Evolutionary conservation across 2,797 vertebrate genomes (phyloP), one percentile per base, ranked within the genome.

Genomic region (Mus minutoides): DNA sequence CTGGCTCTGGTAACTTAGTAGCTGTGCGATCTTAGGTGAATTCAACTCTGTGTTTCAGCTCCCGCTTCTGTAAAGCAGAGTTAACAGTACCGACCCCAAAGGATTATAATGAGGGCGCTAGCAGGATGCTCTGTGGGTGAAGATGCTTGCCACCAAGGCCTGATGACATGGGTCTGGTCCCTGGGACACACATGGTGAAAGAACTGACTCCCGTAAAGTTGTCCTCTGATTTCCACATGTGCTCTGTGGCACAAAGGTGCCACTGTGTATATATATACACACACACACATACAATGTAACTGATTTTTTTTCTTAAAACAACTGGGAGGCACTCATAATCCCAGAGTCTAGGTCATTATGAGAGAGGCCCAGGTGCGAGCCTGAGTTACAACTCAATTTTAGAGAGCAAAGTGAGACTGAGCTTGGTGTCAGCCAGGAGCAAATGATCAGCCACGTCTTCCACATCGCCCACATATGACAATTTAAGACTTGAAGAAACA

Each of bases 391-490:
- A 12, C 12, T 9, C 73, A 37, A 1, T 37, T 89, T 75, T 24
- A 60, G 56, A 34, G 54, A 84, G 58, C 31, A 56, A 31, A 94
- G 60, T n/a, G 46, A 69, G 37, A 22, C 8, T 69, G 52, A 52
- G 37, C 37, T 84, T 62, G 67, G 31, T 4, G 4, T 0, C 40
- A 52, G 34, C 54, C 40, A 22, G 69, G 60, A 60, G 34, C 22
- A 13, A 37, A 4, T 11, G 29, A 64, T 43, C 71, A 56, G 16
- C 13, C 13, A 3, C 0, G 16, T 52, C 64, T 37, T 43, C 75
- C 79, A 46, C 17, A 26, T 3, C 0, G 31, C 67, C 60, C 2
- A 49, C 29, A 5, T 0, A 14, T 0, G 3, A 16, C 19, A 22
- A 6, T 11, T 13, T 19, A 60, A 75, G 90, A 43, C 60, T 9